Evolutionary conservation across 2,888 invertebrate species (phyloP).

Genomic region (Brachyptera putata): DNA sequence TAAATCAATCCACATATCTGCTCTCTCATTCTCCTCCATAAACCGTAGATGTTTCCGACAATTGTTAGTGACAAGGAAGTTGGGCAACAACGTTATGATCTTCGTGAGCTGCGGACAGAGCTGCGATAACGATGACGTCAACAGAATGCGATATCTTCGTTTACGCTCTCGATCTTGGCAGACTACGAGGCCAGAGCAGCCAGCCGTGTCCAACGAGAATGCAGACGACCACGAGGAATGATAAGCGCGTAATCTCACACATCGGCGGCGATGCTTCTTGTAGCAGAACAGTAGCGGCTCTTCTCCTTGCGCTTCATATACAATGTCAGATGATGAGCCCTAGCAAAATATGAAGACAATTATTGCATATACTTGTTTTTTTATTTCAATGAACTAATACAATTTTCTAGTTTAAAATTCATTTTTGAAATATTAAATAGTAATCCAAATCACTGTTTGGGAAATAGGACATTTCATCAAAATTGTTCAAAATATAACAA

Average conservation of each 20-base stretch:
- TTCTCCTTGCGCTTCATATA: conserved; percentile 54
- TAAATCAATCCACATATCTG: conserved; percentile 78
- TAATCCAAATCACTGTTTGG: too few relatives aligned
- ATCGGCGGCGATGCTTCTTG: conserved; percentile 51
- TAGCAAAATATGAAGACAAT: too few relatives aligned
- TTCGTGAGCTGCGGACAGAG: conserved; percentile 71
- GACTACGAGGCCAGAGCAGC: conserved; percentile 67
- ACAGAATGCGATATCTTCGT: conserved; percentile 67
- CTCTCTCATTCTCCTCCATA: conserved; percentile 82
- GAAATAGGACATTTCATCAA: too few relatives aligned
- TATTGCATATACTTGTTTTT: too few relatives aligned
- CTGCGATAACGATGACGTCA: conserved; percentile 64
- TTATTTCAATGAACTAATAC: too few relatives aligned
- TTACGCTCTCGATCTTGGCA: conserved; percentile 63
- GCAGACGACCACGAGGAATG: conserved; percentile 63
- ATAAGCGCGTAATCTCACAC: conserved; percentile 54
- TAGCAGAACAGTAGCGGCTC: conserved; percentile 68
- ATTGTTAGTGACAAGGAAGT: conserved; percentile 71
- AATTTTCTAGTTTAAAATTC: too few relatives aligned
- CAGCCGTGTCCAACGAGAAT: conserved; percentile 63
- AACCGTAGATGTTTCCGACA: conserved; percentile 60
- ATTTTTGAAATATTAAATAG: too few relatives aligned
- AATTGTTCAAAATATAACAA: too few relatives aligned
- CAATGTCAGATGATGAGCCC: conserved; percentile 59
- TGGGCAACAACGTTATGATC: conserved; percentile 73